phyloP scores from a whole-genome alignment of 2,113 vertebrate genomes.

The Nibea albiflora region DNA sequence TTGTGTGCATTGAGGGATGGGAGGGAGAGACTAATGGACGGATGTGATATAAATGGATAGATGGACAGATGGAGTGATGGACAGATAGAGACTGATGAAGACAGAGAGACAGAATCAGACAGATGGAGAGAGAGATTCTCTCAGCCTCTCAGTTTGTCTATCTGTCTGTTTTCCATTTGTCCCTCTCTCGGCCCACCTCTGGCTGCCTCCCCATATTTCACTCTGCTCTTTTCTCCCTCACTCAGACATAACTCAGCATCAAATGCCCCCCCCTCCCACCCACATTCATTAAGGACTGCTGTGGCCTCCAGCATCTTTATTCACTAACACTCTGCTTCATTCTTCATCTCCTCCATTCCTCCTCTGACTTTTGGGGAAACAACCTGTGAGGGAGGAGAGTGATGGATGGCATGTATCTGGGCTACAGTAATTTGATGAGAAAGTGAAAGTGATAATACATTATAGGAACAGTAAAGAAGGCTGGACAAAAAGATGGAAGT shows the following conservation, averaged over 20 bases:
- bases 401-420: slow-evolving; percentile 29
- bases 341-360: slow-evolving; percentile 43
- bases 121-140: slow-evolving; percentile 12
- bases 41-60: slow-evolving; percentile 52
- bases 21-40: slow-evolving; percentile 45
- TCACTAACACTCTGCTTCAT: slow-evolving; percentile 29
- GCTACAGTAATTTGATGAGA: slow-evolving; percentile 33
- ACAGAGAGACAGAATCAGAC: slow-evolving; percentile 40
- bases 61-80: slow-evolving; percentile 49
- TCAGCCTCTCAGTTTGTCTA: slow-evolving; percentile 22
- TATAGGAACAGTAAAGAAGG: background rate
- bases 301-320: slow-evolving; percentile 44
- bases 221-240: slow-evolving; percentile 31
- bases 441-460: slow-evolving; percentile 7
- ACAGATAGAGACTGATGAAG: slow-evolving; percentile 47
- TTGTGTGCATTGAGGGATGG: background rate
- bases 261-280: slow-evolving; percentile 32
- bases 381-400: slow-evolving; percentile 13
- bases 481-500: too few relatives aligned
- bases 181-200: slow-evolving; percentile 21
- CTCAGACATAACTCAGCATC: slow-evolving; percentile 46
- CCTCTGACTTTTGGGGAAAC: slow-evolving; percentile 35
- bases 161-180: slow-evolving; percentile 42
- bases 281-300: slow-evolving; percentile 43
- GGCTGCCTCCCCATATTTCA: slow-evolving; percentile 50